These are phyloP conservation scores for Peromyscus eremicus DNA, from an alignment of 2,797 vertebrate genomes.

Conservation along the genomic window DNA sequence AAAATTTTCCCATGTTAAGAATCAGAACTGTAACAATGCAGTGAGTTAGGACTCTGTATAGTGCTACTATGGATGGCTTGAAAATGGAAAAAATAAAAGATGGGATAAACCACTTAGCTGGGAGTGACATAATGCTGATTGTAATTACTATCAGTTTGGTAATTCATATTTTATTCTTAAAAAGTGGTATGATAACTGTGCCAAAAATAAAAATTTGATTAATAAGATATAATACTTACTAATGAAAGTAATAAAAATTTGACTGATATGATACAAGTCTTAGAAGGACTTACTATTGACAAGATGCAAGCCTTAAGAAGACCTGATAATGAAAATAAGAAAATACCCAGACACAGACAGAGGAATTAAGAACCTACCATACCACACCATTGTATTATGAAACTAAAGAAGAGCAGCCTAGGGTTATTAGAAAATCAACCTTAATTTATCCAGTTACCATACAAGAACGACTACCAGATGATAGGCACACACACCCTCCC, in stretches of 20 bases:
- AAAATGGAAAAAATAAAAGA: neutral
- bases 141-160: neutral
- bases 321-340: neutral
- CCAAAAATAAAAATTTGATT: neutral
- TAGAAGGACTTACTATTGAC: neutral
- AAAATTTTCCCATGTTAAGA: neutral
- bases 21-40: neutral
- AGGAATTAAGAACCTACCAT: neutral
- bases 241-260: neutral
- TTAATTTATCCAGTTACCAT: neutral
- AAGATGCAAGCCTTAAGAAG: neutral
- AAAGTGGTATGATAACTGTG: neutral
- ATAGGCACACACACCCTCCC: too few relatives aligned
- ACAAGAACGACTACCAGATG: neutral
- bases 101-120: neutral
- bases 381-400: neutral
- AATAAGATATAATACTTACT: neutral
- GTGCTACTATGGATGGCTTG: neutral
- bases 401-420: neutral
- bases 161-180: neutral
- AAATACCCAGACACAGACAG: neutral
- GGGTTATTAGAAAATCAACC: neutral
- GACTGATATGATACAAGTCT: neutral
- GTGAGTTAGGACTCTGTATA: neutral
- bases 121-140: neutral